Conservation (phyloP, 2,888 invertebrate species). For the Carabus problematicus region DNA sequence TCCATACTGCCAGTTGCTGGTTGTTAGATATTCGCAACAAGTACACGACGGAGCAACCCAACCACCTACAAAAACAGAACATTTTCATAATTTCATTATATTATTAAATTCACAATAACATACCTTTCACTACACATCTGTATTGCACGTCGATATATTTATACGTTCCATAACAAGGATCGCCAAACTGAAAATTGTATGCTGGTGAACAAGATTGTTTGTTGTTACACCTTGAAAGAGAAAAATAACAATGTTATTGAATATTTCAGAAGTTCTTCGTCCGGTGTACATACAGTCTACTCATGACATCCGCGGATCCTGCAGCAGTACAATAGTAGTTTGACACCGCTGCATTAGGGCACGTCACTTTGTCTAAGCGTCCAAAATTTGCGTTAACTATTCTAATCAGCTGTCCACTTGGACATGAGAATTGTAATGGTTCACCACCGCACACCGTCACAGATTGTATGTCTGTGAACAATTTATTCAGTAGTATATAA, state of each 20-base stretch:
- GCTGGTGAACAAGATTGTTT: constrained; percentile 86
- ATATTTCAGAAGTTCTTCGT: not conserved
- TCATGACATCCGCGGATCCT: not conserved
- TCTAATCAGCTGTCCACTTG: not conserved
- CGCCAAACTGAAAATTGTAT: constrained; percentile 80
- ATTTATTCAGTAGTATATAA: no score
- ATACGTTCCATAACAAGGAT: constrained; percentile 84
- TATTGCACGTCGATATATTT: constrained; percentile 89
- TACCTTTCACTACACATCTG: constrained; percentile 68
- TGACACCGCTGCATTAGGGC: not conserved
- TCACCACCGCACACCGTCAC: not conserved
- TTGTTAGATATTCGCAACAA: no score
- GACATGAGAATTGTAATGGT: not conserved
- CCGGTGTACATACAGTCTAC: no score
- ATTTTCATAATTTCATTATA: no score
- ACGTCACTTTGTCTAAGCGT: not conserved
- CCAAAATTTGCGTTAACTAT: not conserved
- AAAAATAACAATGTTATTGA: not conserved
- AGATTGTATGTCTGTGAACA: no score
- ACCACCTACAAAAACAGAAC: no score
- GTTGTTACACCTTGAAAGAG: constrained; percentile 73
- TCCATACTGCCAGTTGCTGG: no score
- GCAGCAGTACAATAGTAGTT: not conserved
- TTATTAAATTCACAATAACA: no score
- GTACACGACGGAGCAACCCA: no score